phyloP scores from a whole-genome alignment of 2,797 vertebrate species.

The Anniella stebbinsi region DNA sequence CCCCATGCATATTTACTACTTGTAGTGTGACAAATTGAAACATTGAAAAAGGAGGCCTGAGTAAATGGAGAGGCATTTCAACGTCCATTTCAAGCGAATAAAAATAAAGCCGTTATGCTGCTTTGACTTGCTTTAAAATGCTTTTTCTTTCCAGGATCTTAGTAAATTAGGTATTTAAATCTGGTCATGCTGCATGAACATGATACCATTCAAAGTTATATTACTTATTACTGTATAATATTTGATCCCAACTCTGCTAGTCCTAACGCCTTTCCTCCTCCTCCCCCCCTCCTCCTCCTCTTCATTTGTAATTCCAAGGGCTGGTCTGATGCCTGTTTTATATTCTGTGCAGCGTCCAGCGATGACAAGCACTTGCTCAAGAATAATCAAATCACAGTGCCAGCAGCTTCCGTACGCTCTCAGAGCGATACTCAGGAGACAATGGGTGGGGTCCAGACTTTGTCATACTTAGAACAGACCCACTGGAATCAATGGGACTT shows the following conservation, averaged over 20 bases:
- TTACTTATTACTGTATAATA: slow-evolving; percentile 63
- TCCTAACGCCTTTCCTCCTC: neutral
- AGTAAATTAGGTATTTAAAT: slow-evolving; percentile 70
- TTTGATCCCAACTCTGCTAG: slow-evolving; percentile 32
- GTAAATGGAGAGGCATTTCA: slow-evolving; percentile 41
- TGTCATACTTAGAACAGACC: neutral
- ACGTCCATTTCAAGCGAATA: slow-evolving; percentile 23
- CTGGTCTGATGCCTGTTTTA: neutral
- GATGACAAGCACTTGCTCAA: slow-evolving; percentile 8
- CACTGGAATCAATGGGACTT: neutral
- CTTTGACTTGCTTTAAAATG: slow-evolving; percentile 39
- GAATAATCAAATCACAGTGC: neutral
- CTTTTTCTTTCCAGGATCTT: slow-evolving; percentile 40
- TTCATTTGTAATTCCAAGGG: slow-evolving; percentile 22
- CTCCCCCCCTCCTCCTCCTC: neutral
- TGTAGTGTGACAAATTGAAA: neutral
- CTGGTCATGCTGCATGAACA: slow-evolving; percentile 69
- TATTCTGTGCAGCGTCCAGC: slow-evolving; percentile 2
- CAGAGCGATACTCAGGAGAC: too few relatives aligned
- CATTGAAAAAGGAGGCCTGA: neutral
- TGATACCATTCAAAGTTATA: slow-evolving; percentile 60
- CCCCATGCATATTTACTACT: slow-evolving; percentile 13
- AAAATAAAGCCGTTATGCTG: neutral
- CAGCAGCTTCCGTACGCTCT: neutral
- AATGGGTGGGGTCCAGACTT: neutral